phyloP scores from a whole-genome alignment of 2,888 invertebrate genomes.

The Agrochola circellaris region DNA sequence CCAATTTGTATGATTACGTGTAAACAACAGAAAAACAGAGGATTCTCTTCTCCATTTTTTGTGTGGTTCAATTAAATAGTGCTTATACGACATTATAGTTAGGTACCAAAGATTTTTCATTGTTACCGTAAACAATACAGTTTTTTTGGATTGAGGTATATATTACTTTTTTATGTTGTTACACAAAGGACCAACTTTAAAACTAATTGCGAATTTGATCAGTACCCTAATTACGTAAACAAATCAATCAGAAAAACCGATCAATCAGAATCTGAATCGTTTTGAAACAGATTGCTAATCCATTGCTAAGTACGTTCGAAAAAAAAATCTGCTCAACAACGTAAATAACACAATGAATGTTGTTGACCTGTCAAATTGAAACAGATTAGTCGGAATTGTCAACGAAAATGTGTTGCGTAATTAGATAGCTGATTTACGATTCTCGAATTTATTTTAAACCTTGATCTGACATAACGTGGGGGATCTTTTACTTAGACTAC shows the following conservation, averaged over 20 bases:
- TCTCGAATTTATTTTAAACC: neutral
- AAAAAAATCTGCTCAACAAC: too few relatives aligned
- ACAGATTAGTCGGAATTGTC: too few relatives aligned
- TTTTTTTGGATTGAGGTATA: constrained; percentile 3
- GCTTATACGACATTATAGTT: constrained; percentile 43
- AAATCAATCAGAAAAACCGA: too few relatives aligned
- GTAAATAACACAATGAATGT: too few relatives aligned
- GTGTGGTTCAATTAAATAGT: constrained; percentile 54
- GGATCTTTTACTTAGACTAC: neutral
- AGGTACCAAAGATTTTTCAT: constrained; percentile 30
- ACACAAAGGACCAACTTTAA: neutral
- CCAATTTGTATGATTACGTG: constrained; percentile 59
- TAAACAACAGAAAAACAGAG: constrained; percentile 39
- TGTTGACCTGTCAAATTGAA: too few relatives aligned
- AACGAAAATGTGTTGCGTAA: too few relatives aligned
- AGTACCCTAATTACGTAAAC: too few relatives aligned
- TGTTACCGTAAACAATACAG: neutral
- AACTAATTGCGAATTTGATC: neutral
- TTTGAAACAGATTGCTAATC: too few relatives aligned
- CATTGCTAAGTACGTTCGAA: too few relatives aligned
- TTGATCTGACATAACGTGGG: neutral
- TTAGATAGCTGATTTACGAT: neutral
- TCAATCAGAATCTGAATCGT: too few relatives aligned
- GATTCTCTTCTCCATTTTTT: constrained; percentile 52
- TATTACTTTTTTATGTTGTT: neutral